Percentiles rank a stretch among this genome's conserved stretches.
phyloP scores from a whole-genome alignment of 2,113 vertebrate species.

The Zosterops lateralis region DNA sequence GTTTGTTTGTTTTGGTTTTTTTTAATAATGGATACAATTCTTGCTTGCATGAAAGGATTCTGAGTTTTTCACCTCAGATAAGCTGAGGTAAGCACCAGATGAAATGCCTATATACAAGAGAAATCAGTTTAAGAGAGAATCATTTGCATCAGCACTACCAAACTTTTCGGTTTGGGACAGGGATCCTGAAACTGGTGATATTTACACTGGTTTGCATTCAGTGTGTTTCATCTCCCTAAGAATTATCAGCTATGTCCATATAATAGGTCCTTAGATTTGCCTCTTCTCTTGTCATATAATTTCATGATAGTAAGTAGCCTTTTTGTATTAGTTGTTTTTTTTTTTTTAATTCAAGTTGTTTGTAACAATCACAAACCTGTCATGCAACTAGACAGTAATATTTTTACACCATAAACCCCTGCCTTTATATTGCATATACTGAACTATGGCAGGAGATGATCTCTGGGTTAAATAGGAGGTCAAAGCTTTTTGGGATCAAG shows the following conservation, averaged over 20 bases:
- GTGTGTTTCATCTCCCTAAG: neutral
- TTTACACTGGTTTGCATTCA: neutral
- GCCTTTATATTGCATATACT: neutral
- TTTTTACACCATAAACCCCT: neutral
- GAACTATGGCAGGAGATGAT: neutral
- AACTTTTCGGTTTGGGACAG: neutral
- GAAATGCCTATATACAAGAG: neutral
- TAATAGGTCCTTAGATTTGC: neutral
- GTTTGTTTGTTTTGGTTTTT: neutral
- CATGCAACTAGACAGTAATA: neutral
- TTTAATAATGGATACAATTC: neutral
- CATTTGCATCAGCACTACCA: neutral
- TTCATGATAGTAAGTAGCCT: fast-evolving
- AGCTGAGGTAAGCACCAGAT: neutral
- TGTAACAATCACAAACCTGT: neutral
- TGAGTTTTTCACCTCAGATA: neutral
- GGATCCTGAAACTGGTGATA: neutral
- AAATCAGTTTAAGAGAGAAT: neutral
- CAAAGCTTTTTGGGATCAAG: neutral
- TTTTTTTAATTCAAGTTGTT: neutral
- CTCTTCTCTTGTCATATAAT: neutral
- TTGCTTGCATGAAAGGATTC: neutral
- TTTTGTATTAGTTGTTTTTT: neutral
- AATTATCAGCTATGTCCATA: neutral
- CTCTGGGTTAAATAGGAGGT: neutral